phyloP scores from a whole-genome alignment of 2,797 vertebrate species.

The Odontamblyopus lacepedii region DNA sequence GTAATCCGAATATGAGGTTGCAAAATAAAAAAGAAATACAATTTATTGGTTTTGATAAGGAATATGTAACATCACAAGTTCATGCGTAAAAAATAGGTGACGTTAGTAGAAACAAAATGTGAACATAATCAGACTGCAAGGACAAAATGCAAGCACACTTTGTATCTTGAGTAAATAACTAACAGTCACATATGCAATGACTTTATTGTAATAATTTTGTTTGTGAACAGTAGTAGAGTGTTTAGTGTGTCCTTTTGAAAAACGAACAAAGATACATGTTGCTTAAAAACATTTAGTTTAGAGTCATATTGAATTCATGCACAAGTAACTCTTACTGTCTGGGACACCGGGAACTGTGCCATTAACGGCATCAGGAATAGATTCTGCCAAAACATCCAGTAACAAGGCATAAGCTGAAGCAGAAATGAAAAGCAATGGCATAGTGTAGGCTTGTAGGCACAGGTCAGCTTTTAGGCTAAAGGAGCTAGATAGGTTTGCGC shows the following conservation, averaged over 20 bases:
- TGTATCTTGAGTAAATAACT: not conserved
- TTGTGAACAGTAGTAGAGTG: not conserved
- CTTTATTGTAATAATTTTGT: not conserved
- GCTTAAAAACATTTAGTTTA: slow-evolving; percentile 1
- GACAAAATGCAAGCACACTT: slow-evolving; percentile 8
- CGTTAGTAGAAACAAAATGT: slow-evolving; percentile 47
- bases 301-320: slow-evolving; percentile 52
- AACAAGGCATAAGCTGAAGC: slow-evolving; percentile 41
- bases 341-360: slow-evolving; percentile 81
- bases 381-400: slow-evolving; percentile 80
- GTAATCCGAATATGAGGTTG: slow-evolving; percentile 7
- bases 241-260: not conserved
- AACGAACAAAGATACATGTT: not conserved
- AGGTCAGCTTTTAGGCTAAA: slow-evolving; percentile 49
- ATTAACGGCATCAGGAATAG: slow-evolving; percentile 69
- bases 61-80: not conserved
- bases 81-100: slow-evolving; percentile 18
- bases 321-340: slow-evolving; percentile 80
- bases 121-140: slow-evolving; percentile 22
- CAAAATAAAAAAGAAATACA: slow-evolving; percentile 3
- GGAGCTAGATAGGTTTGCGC: slow-evolving; percentile 44
- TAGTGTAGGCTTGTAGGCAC: slow-evolving; percentile 33
- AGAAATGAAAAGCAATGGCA: slow-evolving; percentile 44
- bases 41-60: slow-evolving; percentile 1
- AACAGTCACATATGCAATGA: not conserved